A percentile compares a stretch with the other conserved stretches of the same genome.
These are phyloP conservation scores for Alaudala cheleensis DNA, from an alignment of 2,113 vertebrate species.

Conservation along the genomic window DNA sequence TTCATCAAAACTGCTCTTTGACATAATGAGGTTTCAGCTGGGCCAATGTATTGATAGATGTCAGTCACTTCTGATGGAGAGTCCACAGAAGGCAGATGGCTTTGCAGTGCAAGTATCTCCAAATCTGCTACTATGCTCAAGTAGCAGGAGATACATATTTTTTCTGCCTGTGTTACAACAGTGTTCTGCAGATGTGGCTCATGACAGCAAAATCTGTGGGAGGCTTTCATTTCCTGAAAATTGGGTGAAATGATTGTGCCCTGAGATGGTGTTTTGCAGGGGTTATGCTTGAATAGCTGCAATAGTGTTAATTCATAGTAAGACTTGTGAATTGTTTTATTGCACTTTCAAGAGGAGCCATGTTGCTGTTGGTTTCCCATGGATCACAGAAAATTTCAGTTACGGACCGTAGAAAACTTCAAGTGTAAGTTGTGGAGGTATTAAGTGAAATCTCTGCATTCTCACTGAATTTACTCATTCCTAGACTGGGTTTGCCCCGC, in stretches of 20 bases:
- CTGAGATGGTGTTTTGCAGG: not conserved
- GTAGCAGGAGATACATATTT: rapidly evolving
- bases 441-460: not conserved
- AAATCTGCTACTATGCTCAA: not conserved
- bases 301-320: not conserved
- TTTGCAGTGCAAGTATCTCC: not conserved
- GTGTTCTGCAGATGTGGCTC: not conserved
- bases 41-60: slow-evolving; percentile 19
- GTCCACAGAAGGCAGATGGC: not conserved
- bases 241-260: not conserved
- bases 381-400: not conserved
- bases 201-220: not conserved
- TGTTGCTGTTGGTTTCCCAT: not conserved
- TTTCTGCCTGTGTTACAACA: not conserved
- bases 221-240: slow-evolving; percentile 35
- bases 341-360: not conserved
- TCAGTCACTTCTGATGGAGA: not conserved
- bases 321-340: not conserved
- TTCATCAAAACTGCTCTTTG: not conserved
- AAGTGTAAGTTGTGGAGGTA: not conserved
- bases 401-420: not conserved
- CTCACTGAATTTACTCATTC: not conserved
- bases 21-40: not conserved
- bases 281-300: not conserved
- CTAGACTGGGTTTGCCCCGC: not conserved